Evolutionary conservation across 2,113 vertebrate genomes (phyloP).

Genomic region (Oncorhynchus keta): DNA sequence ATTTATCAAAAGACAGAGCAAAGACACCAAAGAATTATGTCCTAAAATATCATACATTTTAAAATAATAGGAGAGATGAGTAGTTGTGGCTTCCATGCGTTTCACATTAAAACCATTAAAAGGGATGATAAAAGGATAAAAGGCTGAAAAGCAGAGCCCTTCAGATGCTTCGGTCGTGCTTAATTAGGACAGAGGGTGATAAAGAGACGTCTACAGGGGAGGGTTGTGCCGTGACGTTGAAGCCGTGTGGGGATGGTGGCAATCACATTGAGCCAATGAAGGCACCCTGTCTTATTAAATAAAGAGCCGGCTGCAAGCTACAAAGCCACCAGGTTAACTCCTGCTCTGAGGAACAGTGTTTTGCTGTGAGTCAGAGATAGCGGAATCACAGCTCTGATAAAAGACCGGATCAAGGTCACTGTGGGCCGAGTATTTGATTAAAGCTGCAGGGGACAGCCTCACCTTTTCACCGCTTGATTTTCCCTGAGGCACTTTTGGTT

Average conservation of each 20-base stretch:
- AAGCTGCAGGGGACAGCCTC: conserved; percentile 31
- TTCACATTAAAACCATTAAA: conserved; percentile 25
- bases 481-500: conserved; percentile 17
- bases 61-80: conserved; percentile 34
- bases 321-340: conserved; percentile 43
- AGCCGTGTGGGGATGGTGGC: conserved; percentile 30
- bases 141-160: background rate
- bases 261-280: conserved; percentile 51
- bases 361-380: conserved; percentile 25
- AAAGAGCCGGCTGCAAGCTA: conserved; percentile 37
- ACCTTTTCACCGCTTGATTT: conserved; percentile 29
- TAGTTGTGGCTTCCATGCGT: conserved; percentile 33
- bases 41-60: conserved; percentile 41
- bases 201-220: conserved; percentile 5
- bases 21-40: conserved; percentile 30
- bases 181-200: conserved; percentile 28
- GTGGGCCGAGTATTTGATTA: conserved; percentile 43
- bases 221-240: conserved; percentile 6
- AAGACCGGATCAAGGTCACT: conserved; percentile 38
- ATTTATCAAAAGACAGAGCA: conserved; percentile 32
- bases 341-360: conserved; percentile 36
- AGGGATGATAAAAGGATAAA: conserved; percentile 10
- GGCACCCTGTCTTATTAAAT: conserved; percentile 48
- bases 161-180: conserved; percentile 20
- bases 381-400: conserved; percentile 23